Evolutionary conservation across 2,888 invertebrate genomes (phyloP), one percentile per base, ranked within the genome.

Genomic region (Nomada ferruginata): DNA sequence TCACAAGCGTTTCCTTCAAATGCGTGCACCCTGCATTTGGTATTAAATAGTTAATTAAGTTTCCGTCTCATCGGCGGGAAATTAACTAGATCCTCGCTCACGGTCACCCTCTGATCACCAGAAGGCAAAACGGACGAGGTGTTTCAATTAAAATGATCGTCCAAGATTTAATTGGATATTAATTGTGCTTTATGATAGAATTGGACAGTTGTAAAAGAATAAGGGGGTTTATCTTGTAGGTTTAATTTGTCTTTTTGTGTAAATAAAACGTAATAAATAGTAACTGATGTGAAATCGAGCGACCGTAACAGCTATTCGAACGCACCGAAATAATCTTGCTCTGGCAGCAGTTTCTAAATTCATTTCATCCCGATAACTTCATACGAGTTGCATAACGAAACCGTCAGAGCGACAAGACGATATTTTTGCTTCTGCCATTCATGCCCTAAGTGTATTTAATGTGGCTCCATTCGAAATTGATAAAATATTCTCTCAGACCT

Each of bases 1-100:
- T 47, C 47, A 61, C 60, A 61, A 55, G 13, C 68, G 63, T 81
- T 69, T 76, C 76, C 72, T 75, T 74, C 59, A 26, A 75, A 42
- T 3, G 29, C 42, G 1, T 53, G 20, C 55, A 10, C 4, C 53
- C 44, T 23, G 65, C 15, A n/a, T 47, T 11, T 60, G n/a, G 47
- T 42, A 50, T 76, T 42, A 50, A 76, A 63, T 52, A 50, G 57
- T 68, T 59, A 42, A 69, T 76, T 57, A 42, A 64, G 61, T 52
- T 63, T 50, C 64, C 73, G 68, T 50, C 50, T 13, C 53, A 55
- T 60, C 65, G 59, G 61, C 11, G 10, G 23, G 15, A 52, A 42
- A 44, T 64, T 71, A 50, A 66, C 64, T 15, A 18, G 61, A 59
- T 59, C 57, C 36, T 42, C 15, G n/a, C 47, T 47, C 55, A 18